phyloP scores from a whole-genome alignment of 2,797 vertebrate genomes.

The Glyptemys insculpta region DNA sequence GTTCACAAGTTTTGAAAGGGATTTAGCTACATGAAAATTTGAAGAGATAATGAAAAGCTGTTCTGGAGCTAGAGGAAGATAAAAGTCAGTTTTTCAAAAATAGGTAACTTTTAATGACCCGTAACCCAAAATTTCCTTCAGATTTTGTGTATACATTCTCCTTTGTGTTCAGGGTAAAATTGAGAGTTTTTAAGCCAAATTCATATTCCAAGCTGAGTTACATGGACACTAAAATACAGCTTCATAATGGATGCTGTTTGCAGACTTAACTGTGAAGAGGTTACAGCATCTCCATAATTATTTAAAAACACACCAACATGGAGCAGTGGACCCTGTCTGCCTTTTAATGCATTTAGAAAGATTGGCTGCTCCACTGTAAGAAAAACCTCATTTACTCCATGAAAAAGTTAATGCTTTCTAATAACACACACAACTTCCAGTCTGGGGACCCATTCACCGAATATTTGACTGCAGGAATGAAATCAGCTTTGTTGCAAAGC shows the following conservation, averaged over 20 bases:
- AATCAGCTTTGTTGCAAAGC: conserved; percentile 90
- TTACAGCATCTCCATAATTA: not conserved
- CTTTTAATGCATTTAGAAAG: conserved; percentile 74
- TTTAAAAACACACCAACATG: conserved; percentile 3
- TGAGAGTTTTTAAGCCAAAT: not conserved
- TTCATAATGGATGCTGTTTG: not conserved
- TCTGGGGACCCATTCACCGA: conserved; percentile 80
- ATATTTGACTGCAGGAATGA: conserved; percentile 82
- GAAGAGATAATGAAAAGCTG: not conserved
- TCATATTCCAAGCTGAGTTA: not conserved
- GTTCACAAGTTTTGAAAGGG: not conserved
- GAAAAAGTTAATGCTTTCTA: conserved; percentile 79
- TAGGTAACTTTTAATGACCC: not conserved
- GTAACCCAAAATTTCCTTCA: not conserved
- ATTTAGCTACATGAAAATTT: not conserved
- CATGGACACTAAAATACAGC: fast-evolving
- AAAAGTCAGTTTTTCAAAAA: not conserved
- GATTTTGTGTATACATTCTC: fast-evolving
- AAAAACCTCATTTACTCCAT: conserved; percentile 83
- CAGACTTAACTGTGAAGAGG: not conserved
- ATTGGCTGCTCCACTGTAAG: conserved; percentile 79
- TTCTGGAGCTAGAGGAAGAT: not conserved
- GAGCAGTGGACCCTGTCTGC: conserved; percentile 5
- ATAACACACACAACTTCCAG: conserved; percentile 73
- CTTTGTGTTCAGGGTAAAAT: not conserved